Evolutionary conservation across 1,140 invertebrate species (phyloP), one percentile per base, ranked within the genome.

Genomic region (Tetragonula clypearis): DNA sequence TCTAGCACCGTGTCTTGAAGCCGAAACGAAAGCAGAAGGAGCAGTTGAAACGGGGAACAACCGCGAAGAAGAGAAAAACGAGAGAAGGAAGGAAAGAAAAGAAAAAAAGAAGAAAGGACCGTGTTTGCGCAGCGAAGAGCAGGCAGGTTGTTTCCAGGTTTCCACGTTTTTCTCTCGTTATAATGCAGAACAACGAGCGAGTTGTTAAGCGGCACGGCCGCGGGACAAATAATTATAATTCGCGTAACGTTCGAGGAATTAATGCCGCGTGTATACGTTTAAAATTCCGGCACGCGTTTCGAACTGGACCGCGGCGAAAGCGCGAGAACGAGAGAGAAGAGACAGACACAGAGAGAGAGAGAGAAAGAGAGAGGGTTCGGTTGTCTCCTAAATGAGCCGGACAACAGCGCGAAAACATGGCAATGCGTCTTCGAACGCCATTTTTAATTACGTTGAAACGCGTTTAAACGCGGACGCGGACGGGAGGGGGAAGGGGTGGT

Each of bases 361-460:
- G 9, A 8, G 26, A 65, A 2, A 49, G 12, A 41, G 23, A 11
- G 53, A 30, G 12, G 53, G 30, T 21, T 21, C 69, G 1, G 14
- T 23, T 23, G 41, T 49, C 23, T n/a, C 49, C n/a, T 26, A 55
- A 73, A 73, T n/a, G 49, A n/a, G 49, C 1, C 9, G 72, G 23
- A 26, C 21, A 49, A 49, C 69, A 14, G 12, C 69, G 69, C 49
- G n/a, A 73, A 30, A 56, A 30, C 60, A 8, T 53, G 55, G 74
- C 74, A 41, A 72, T 56, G 56, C n/a, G 23, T 79, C 58, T 72
- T 65, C 76, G 26, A 58, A 30, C 82, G 78, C 60, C 60, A 68
- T 81, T 85, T 85, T 85, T 81, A 81, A 85, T 85, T 85, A 85
- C 84, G 62, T 74, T 68, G 56, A 85, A 81, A 85, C 53, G 82